Evolutionary conservation across 2,888 invertebrate genomes (phyloP).

Genomic region (Caenorhabditis uteleia): DNA sequence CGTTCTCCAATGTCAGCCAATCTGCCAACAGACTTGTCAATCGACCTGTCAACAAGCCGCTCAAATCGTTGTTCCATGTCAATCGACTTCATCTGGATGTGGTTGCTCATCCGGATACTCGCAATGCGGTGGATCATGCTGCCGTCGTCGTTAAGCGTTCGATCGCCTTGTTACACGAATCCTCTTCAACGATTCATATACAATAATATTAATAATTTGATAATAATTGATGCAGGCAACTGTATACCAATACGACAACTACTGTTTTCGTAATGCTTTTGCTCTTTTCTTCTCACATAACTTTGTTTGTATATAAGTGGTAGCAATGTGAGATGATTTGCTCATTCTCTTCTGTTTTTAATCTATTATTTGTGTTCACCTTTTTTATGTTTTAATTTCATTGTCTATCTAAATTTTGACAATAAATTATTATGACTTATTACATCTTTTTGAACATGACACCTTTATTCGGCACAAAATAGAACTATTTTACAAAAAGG

Average conservation of each 20-base stretch:
- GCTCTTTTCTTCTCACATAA: constrained; percentile 21
- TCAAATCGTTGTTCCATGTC: constrained; percentile 54
- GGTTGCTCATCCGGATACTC: constrained; percentile 53
- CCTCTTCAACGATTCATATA: constrained; percentile 12
- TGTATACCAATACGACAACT: constrained; percentile 27
- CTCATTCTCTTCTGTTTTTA: neutral
- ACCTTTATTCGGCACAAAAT: no score
- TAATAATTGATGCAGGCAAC: constrained; percentile 2
- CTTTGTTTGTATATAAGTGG: constrained; percentile 42
- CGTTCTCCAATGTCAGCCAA: constrained; percentile 49
- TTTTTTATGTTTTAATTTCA: neutral
- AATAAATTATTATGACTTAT: constrained; percentile 40
- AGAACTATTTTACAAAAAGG: neutral
- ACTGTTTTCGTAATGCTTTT: constrained; percentile 24
- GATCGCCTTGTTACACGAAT: neutral
- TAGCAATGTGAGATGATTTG: constrained; percentile 30
- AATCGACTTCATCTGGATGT: constrained; percentile 37
- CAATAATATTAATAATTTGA: no score
- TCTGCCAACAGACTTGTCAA: constrained; percentile 56
- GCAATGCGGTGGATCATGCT: constrained; percentile 58
- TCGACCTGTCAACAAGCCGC: constrained; percentile 57
- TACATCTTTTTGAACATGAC: neutral
- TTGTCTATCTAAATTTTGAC: constrained; percentile 8
- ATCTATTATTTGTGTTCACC: neutral
- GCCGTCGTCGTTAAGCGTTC: constrained; percentile 47